These are phyloP conservation scores for Leistus spinibarbis DNA, from an alignment of 2,888 invertebrate genomes.

Conservation along the genomic window DNA sequence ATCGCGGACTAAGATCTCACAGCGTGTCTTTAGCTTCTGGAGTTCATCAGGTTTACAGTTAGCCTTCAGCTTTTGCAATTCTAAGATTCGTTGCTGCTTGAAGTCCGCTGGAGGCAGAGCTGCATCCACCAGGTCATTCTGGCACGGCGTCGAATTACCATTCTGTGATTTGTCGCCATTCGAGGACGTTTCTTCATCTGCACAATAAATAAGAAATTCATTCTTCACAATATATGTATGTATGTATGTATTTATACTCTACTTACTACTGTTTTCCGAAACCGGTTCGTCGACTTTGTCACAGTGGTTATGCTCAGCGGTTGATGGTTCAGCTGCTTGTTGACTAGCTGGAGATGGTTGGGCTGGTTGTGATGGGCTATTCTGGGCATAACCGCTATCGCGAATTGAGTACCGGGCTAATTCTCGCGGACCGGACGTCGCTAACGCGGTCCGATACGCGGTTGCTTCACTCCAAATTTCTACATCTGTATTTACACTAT, in stretches of 20 bases:
- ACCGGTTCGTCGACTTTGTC: constrained; percentile 52
- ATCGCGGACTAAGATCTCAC: constrained; percentile 73
- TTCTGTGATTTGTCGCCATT: constrained; percentile 53
- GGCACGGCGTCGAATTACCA: constrained; percentile 58
- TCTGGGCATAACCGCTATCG: constrained; percentile 44
- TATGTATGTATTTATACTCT: neutral
- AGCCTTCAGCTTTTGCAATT: constrained; percentile 74
- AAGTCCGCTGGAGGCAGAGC: constrained; percentile 71
- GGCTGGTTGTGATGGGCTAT: neutral
- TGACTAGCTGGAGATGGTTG: constrained; percentile 40
- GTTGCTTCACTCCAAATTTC: constrained; percentile 84
- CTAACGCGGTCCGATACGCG: constrained; percentile 68
- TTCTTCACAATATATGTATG: neutral
- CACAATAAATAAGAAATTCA: neutral
- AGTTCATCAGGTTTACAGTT: constrained; percentile 82
- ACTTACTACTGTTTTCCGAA: constrained; percentile 41
- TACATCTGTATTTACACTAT: constrained; percentile 74
- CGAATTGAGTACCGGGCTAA: constrained; percentile 54
- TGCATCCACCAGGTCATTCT: constrained; percentile 72
- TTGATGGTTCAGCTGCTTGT: constrained; percentile 25
- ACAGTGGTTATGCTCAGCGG: constrained; percentile 48
- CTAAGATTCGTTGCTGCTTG: constrained; percentile 69
- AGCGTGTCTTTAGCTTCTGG: constrained; percentile 67
- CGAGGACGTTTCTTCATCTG: constrained; percentile 34
- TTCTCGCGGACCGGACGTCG: constrained; percentile 56